These are phyloP conservation scores for Micromussa lordhowensis DNA, from an alignment of 92 coral and sea anemone species.

Conservation along the genomic window DNA sequence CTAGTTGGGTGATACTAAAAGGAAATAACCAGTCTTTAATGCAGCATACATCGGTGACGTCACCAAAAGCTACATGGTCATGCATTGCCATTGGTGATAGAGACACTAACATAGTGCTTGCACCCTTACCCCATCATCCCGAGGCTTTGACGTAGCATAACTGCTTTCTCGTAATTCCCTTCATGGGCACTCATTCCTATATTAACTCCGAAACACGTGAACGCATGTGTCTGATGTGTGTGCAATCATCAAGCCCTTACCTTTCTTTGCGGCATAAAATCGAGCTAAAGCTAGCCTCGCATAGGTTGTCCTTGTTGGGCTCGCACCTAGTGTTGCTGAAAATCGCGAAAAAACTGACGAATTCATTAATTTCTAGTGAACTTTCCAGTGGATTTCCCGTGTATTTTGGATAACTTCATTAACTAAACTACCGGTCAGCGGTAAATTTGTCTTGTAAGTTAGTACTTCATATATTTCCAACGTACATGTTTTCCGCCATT, in stretches of 20 bases:
- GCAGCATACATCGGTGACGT: too few species aligned
- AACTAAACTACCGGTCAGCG: not conserved
- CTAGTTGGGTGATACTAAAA: too few species aligned
- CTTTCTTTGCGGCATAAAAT: conserved; percentile 89
- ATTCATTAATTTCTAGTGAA: conserved; percentile 20
- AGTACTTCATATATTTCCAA: not conserved
- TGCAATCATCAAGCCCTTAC: conserved; percentile 39
- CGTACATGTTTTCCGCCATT: not conserved
- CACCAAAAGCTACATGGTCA: too few species aligned
- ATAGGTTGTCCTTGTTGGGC: conserved; percentile 52
- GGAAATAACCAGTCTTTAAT: too few species aligned
- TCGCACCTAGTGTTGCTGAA: conserved; percentile 34
- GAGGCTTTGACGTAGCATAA: too few species aligned
- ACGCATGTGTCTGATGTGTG: not conserved
- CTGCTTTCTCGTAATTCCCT: too few species aligned
- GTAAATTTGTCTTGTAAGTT: not conserved
- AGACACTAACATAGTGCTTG: too few species aligned
- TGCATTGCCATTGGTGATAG: too few species aligned
- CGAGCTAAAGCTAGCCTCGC: conserved; percentile 63
- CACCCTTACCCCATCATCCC: too few species aligned
- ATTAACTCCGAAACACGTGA: too few species aligned
- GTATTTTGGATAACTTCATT: not conserved
- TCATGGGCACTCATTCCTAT: too few species aligned
- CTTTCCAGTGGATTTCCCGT: not conserved
- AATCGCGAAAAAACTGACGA: conserved; percentile 46